Conservation (phyloP, 2,888 invertebrate species). For the Biston betularia region DNA sequence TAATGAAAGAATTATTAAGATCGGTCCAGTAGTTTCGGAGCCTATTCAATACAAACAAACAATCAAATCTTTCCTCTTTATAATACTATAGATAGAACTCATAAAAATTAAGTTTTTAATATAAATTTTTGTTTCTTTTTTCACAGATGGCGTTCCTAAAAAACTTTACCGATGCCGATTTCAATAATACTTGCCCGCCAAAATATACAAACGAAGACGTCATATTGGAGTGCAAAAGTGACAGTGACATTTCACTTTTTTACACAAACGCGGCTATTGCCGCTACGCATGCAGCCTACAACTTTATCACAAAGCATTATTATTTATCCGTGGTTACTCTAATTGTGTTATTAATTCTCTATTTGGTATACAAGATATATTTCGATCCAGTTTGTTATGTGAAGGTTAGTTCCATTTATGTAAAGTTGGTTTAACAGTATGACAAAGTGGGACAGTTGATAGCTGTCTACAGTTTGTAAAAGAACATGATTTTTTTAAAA, state of each 20-base stretch:
- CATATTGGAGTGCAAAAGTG: conserved; percentile 9
- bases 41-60: too few species aligned
- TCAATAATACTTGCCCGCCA: not conserved
- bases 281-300: not conserved
- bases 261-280: conserved; percentile 2
- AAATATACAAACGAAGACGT: conserved; percentile 1
- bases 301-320: not conserved
- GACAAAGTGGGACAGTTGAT: too few species aligned
- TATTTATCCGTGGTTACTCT: not conserved
- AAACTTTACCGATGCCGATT: not conserved
- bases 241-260: conserved; percentile 7
- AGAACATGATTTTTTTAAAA: too few species aligned
- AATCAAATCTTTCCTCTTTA: too few species aligned
- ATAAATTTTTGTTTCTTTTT: not conserved
- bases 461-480: too few species aligned
- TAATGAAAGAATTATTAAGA: too few species aligned
- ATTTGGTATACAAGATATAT: conserved; percentile 10
- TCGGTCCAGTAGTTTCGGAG: too few species aligned
- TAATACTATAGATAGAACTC: too few species aligned
- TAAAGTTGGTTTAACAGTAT: too few species aligned
- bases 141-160: conserved; percentile 15
- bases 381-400: conserved; percentile 10
- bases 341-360: not conserved
- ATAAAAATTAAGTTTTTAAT: too few species aligned
- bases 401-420: not conserved